Conservation (phyloP, 2,797 vertebrate species). For the Hydrocynus forskahlii region DNA sequence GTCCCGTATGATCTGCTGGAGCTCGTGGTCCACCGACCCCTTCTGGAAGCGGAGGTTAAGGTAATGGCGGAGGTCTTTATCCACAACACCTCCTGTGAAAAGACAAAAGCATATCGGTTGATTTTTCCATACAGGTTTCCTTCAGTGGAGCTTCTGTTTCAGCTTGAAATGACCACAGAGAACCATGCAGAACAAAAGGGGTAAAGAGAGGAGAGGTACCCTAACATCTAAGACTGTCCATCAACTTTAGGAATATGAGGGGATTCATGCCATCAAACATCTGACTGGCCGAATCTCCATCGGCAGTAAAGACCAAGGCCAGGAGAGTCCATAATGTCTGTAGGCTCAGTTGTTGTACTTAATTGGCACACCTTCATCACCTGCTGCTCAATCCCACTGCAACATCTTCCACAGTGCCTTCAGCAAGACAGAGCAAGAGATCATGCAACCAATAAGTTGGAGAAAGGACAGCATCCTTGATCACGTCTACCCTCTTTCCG, state of each 20-base stretch:
- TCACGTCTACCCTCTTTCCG: background rate
- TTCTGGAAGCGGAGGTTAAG: conserved; percentile 99
- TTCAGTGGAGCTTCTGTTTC: background rate
- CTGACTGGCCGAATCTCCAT: background rate
- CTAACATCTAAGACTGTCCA: background rate
- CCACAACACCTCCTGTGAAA: conserved; percentile 91
- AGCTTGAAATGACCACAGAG: background rate
- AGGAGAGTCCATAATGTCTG: background rate
- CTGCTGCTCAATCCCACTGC: background rate
- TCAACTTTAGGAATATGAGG: background rate
- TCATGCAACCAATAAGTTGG: conserved; percentile 2
- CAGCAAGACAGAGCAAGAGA: background rate
- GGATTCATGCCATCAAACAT: background rate
- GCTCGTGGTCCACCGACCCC: conserved; percentile 97
- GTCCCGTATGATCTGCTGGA: conserved; percentile 99
- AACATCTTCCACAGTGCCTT: background rate
- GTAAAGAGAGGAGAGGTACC: background rate
- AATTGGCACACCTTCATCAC: background rate
- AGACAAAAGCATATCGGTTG: background rate
- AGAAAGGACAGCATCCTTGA: conserved; percentile 1
- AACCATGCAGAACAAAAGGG: background rate
- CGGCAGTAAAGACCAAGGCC: background rate
- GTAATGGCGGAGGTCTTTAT: conserved; percentile 99
- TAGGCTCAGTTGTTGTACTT: background rate
- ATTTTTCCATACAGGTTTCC: background rate